Evolutionary conservation across 2,797 vertebrate genomes (phyloP), one percentile per base, ranked within the genome.

Genomic region (Onychomys arenicola): DNA sequence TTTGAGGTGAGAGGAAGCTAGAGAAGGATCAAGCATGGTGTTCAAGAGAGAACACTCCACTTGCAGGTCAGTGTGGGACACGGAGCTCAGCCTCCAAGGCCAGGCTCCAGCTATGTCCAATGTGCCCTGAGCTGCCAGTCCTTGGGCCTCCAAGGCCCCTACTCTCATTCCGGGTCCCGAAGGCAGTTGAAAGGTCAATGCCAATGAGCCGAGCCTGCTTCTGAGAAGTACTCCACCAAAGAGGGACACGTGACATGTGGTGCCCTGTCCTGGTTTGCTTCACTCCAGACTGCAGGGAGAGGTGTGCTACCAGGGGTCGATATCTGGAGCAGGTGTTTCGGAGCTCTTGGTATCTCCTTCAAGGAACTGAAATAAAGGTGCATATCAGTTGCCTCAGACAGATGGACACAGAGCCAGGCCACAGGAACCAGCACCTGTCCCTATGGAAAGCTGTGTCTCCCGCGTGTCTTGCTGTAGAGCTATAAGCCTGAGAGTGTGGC

Each of bases 221-320:
- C 81, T 52, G 8, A 21, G 55, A 27, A 61, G 8, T 9, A 17
- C 7, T 16, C n/a, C 46, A 13, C 29, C 7, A 5, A 57, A 67
- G 25, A 81, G 52, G 27, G 9, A 1, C 1, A 17, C 3, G 29
- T 8, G 1, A 19, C 25, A 1, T 46, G n/a, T 5, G 8, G 71
- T 8, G 9, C 76, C n/a, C 17, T 69, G 34, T 37, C 52, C 61
- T 37, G 32, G 5, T 6, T 89, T 61, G 14, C 73, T 49, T 89
- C 91, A 40, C 6, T n/a, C 37, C n/a, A 3, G 12, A 10, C 52
- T 55, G 3, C 29, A 55, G 81, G 61, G 37, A 52, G 16, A 6
- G 46, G 19, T 40, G n/a, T 40, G 16, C 40, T 12, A 5, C 9
- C 49, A 57, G 67, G 13, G 52, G 16, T 40, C 2, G 0, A 7